Evolutionary conservation across 2,888 invertebrate species (phyloP).

Genomic region (Cheilosia grossa): DNA sequence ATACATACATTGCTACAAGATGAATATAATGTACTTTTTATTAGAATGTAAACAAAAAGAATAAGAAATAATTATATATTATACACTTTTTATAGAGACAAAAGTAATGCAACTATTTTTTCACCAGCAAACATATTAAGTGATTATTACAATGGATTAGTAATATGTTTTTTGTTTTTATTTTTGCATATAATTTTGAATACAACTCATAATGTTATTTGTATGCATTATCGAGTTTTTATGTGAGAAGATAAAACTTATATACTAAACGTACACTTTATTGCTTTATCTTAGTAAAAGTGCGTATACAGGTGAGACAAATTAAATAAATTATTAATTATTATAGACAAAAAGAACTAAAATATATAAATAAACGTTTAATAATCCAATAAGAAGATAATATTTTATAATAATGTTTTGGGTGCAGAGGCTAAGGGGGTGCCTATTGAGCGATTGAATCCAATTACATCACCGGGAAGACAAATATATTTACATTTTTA

Average conservation of each 20-base stretch:
- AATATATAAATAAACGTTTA: conserved; percentile 35
- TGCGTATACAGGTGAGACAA: not conserved
- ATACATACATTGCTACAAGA: conserved; percentile 18
- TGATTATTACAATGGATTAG: conserved; percentile 19
- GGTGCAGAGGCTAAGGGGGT: no score
- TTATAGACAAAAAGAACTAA: conserved; percentile 12
- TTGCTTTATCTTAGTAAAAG: conserved; percentile 26
- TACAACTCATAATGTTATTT: conserved; percentile 1
- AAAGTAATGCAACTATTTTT: conserved; percentile 50
- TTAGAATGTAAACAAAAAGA: not conserved
- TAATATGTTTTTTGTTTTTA: not conserved
- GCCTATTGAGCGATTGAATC: no score
- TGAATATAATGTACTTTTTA: conserved; percentile 9
- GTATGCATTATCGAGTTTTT: not conserved
- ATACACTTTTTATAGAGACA: conserved; percentile 46
- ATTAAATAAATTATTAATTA: conserved; percentile 9
- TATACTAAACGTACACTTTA: not conserved
- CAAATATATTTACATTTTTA: no score
- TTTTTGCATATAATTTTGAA: conserved; percentile 4
- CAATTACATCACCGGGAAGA: no score
- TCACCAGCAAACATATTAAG: conserved; percentile 37
- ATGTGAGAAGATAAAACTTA: not conserved
- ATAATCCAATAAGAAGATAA: not conserved
- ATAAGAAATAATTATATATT: conserved; percentile 21
- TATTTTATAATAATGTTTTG: no score